Percentiles rank a stretch among this genome's conserved stretches.
These are phyloP conservation scores for Zootermopsis nevadensis DNA, from an alignment of 2,888 invertebrate species.

Conservation along the genomic window DNA sequence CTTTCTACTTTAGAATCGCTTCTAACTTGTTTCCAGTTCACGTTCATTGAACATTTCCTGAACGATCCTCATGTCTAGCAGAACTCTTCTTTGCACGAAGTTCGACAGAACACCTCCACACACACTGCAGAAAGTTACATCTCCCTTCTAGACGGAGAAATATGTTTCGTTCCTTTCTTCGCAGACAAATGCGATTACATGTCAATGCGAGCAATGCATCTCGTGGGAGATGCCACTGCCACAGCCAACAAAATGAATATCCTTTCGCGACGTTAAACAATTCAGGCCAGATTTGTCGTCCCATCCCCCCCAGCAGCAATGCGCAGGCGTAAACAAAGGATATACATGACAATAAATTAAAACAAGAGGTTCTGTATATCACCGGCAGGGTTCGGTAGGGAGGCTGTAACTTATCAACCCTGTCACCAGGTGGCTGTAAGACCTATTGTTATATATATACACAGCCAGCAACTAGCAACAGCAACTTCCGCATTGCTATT, in stretches of 20 bases:
- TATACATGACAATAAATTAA: slow-evolving; percentile 21
- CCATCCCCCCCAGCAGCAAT: neutral
- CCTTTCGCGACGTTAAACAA: slow-evolving; percentile 19
- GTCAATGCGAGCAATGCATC: slow-evolving; percentile 38
- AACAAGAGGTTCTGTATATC: neutral
- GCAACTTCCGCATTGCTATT: slow-evolving; percentile 45
- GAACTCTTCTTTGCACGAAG: no score
- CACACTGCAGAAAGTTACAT: neutral
- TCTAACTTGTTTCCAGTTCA: no score
- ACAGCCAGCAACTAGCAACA: neutral
- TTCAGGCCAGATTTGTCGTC: neutral
- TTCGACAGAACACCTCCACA: no score
- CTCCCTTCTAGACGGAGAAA: neutral
- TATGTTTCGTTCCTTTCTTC: neutral
- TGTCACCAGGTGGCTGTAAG: slow-evolving; percentile 49
- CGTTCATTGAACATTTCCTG: no score
- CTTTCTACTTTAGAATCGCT: no score
- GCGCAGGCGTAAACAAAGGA: slow-evolving; percentile 36
- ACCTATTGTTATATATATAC: slow-evolving; percentile 7
- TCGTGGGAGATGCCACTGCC: slow-evolving; percentile 19
- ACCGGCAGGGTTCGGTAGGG: slow-evolving; percentile 22
- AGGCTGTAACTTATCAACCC: slow-evolving; percentile 47
- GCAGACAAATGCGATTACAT: slow-evolving; percentile 34
- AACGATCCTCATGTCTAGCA: no score
- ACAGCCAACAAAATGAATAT: slow-evolving; percentile 31